Evolutionary conservation across 2,888 invertebrate genomes (phyloP).

Genomic region (Didymodactylos carnosus): DNA sequence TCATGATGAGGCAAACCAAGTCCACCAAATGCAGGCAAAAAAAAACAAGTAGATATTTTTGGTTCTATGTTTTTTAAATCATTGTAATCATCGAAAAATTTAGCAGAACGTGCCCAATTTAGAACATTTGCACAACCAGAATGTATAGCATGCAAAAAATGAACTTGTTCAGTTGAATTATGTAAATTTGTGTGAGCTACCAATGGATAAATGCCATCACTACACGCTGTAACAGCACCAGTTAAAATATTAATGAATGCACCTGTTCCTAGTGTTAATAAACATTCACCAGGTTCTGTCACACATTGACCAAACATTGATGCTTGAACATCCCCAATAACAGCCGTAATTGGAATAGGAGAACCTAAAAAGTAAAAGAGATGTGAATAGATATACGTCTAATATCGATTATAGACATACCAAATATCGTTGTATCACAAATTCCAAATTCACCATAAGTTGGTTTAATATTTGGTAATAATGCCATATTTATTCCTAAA

Average conservation of each 20-base stretch:
- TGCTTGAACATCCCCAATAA: conserved; percentile 41
- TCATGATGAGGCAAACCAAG: background rate
- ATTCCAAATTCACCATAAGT: background rate
- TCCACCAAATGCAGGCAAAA: conserved; percentile 3
- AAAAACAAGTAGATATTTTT: background rate
- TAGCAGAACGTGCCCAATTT: background rate
- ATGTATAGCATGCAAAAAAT: background rate
- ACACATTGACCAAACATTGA: conserved; percentile 70
- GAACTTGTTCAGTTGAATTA: background rate
- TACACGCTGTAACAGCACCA: conserved; percentile 33
- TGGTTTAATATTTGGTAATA: background rate
- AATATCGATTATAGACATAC: background rate
- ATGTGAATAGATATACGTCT: background rate
- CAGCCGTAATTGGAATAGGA: conserved; percentile 54
- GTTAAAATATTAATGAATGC: conserved; percentile 69
- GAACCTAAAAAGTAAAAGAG: conserved; percentile 19
- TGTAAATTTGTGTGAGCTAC: background rate
- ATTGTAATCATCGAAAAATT: background rate
- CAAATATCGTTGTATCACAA: background rate
- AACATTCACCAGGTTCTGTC: conserved; percentile 54
- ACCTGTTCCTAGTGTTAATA: conserved; percentile 74
- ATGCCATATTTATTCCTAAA: background rate
- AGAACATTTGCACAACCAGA: background rate
- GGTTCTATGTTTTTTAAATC: background rate
- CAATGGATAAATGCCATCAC: conserved; percentile 3